A percentile compares a stretch with the other conserved stretches of the same genome.
These are phyloP conservation scores for Seira ritae DNA, from an alignment of 2,888 invertebrate genomes.

Conservation along the genomic window DNA sequence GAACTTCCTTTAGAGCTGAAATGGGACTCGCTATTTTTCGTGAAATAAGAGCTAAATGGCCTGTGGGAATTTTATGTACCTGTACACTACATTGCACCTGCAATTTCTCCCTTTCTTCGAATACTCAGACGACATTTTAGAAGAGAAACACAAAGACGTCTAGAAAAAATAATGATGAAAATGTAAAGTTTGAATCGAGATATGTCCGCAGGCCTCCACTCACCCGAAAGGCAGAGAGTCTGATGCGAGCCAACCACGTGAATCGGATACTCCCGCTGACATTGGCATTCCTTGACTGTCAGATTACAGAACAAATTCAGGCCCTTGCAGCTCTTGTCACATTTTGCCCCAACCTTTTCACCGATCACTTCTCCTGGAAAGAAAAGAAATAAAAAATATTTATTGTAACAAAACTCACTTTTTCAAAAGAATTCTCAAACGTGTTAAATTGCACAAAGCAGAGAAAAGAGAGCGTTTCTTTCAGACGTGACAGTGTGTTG, in stretches of 20 bases:
- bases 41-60: no score
- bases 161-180: no score
- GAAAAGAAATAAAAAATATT: conserved; percentile 15
- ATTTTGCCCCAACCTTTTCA: conserved; percentile 59
- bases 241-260: conserved; percentile 52
- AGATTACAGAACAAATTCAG: conserved; percentile 66
- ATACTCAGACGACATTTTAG: no score
- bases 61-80: no score
- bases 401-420: not conserved
- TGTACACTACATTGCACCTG: no score
- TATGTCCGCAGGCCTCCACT: conserved; percentile 42
- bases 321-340: conserved; percentile 65
- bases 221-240: conserved; percentile 71
- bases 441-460: no score
- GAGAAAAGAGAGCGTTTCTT: no score
- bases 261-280: conserved; percentile 64
- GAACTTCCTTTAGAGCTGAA: no score
- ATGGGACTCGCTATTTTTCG: no score
- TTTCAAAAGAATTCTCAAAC: not conserved
- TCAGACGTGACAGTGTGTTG: no score
- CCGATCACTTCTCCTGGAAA: conserved; percentile 51
- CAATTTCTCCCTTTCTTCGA: no score
- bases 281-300: conserved; percentile 63
- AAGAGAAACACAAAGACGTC: no score
- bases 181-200: not conserved